A percentile compares a stretch with the other conserved stretches of the same genome.
Conservation (phyloP, 2,113 vertebrate species). For the Ceyx cyanopectus region DNA sequence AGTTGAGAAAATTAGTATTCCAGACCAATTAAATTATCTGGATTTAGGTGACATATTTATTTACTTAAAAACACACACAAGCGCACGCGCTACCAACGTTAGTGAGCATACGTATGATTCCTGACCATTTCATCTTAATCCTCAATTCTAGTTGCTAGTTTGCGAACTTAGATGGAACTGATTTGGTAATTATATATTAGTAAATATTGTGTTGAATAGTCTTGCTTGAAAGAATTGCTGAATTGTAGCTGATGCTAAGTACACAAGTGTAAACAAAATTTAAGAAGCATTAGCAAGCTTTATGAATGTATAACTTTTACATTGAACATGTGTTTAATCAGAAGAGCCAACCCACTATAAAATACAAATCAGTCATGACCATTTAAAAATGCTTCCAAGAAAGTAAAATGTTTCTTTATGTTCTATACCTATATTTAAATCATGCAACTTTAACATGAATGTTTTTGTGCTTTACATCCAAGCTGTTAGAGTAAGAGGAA, state of each 20-base stretch:
- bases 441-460: slow-evolving; percentile 49
- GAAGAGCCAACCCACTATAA: slow-evolving; percentile 80
- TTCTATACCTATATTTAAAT: slow-evolving; percentile 47
- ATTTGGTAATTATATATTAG: slow-evolving; percentile 72
- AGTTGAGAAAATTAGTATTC: slow-evolving; percentile 65
- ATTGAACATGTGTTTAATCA: slow-evolving; percentile 74
- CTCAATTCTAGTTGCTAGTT: slow-evolving; percentile 55
- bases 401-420: slow-evolving; percentile 5
- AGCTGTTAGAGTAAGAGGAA: slow-evolving; percentile 62
- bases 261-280: slow-evolving; percentile 43
- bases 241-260: slow-evolving; percentile 6
- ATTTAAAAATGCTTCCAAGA: slow-evolving; percentile 46
- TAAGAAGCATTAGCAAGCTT: slow-evolving; percentile 53
- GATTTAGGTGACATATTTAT: slow-evolving; percentile 66
- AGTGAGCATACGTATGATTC: slow-evolving; percentile 30
- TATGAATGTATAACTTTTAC: slow-evolving; percentile 51
- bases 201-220: slow-evolving; percentile 71
- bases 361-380: slow-evolving; percentile 60
- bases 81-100: slow-evolving; percentile 52
- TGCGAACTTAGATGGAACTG: slow-evolving; percentile 69
- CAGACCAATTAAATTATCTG: slow-evolving; percentile 71
- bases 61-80: slow-evolving; percentile 22
- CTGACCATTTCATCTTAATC: slow-evolving; percentile 53
- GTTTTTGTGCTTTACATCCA: slow-evolving; percentile 59
- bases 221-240: slow-evolving; percentile 43